These are phyloP conservation scores for Heliopora coerulea DNA, from an alignment of 92 coral and sea anemone genomes.

Conservation along the genomic window DNA sequence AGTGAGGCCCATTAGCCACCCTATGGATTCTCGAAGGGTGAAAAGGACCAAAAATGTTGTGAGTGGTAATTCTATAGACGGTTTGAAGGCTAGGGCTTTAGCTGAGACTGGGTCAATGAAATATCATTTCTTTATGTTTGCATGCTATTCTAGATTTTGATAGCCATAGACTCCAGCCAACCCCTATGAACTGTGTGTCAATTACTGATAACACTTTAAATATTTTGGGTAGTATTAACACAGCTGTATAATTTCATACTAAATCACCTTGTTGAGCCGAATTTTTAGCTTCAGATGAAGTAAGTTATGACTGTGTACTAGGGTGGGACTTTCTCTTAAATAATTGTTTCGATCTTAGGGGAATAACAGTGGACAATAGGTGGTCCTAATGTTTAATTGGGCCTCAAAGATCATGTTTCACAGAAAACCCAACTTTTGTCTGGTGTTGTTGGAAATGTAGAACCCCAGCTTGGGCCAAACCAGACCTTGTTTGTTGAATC, in stretches of 20 bases:
- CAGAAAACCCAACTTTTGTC: too few relatives aligned
- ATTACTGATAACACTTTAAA: conserved; percentile 32
- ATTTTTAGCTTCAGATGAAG: conserved; percentile 27
- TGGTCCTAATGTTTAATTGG: conserved; percentile 22
- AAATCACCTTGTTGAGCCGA: background rate
- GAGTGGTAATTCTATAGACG: background rate
- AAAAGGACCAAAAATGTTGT: background rate
- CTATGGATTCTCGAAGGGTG: too few relatives aligned
- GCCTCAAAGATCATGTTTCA: too few relatives aligned
- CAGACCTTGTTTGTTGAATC: too few relatives aligned
- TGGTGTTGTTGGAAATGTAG: too few relatives aligned
- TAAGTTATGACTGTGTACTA: conserved; percentile 29
- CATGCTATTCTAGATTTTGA: conserved; percentile 38
- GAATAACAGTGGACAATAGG: background rate
- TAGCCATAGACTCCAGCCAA: background rate
- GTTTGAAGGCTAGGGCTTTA: conserved; percentile 10
- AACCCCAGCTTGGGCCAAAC: too few relatives aligned
- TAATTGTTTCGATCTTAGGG: conserved; percentile 29
- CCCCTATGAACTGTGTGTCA: conserved; percentile 1
- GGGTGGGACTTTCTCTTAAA: conserved; percentile 33
- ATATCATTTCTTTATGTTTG: conserved; percentile 18
- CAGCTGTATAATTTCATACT: background rate
- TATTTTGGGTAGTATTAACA: conserved; percentile 15
- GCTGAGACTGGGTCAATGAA: conserved; percentile 51
- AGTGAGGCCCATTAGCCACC: too few relatives aligned